Base-by-base conservation (phyloP, 2,888 invertebrate genomes). In the Hyppa rectilinea region DNA sequence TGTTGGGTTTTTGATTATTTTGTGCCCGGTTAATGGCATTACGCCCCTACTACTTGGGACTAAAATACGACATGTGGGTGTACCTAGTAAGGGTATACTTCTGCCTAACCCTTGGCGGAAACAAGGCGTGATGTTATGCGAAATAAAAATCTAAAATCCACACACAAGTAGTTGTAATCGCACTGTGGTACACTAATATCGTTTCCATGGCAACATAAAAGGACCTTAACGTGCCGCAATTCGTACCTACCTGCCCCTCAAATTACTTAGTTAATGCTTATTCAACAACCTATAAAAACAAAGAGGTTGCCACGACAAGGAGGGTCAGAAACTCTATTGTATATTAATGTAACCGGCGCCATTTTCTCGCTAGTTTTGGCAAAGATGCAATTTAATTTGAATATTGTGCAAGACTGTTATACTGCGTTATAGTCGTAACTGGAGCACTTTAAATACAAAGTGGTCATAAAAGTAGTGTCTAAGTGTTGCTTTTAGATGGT, bases 371-470 rank as follows among this genome's bases (percentile, higher is more conserved):
- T 95, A 95, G 95, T 95, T 95, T 95, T 95, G 95, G 95, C 95
- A 95, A 96, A 95, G 95, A 95, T 96, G 95, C 95, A 96, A 96
- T 96, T 94, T 93, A 93, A 96, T 96, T 96, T 96, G 95, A 96
- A 96, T 96, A 95, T 94, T 94, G 94, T 95, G 95, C 95, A 95
- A 94, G 94, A 92, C 92, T 90, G 92, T 93, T 93, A 93, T 91
- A 91, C 89, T 88, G 89, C 91, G 90, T 90, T 93, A 93, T 92
- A 89, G 90, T 89, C 88, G 89, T 88, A 89, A 89, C 90, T 89
- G 92, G 87, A 92, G 89, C 90, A 92, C 89, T 95, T 94, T 93
- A 94, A 94, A 94, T 93, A 94, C 91, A 93, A 92, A 94, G 92
- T 91, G 92, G 89, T 92, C 91, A 92, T 94, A 92, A 93, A 92